Evolutionary conservation across 2,797 vertebrate species (phyloP).

Genomic region (Cetoscarus ocellatus): DNA sequence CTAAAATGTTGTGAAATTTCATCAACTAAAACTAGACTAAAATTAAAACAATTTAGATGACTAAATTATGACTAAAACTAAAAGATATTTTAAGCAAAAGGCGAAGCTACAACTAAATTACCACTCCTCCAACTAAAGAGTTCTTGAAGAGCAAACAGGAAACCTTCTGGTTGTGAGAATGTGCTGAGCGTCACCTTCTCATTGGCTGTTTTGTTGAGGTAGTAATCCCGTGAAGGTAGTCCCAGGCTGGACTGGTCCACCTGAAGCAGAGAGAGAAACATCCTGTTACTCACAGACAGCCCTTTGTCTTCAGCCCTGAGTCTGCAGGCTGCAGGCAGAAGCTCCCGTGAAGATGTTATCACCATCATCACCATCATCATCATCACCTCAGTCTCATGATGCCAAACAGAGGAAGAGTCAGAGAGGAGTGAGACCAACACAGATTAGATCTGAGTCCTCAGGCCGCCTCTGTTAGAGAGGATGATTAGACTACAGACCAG

Average conservation of each 20-base stretch:
- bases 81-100: too few species aligned
- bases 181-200: conserved; percentile 86
- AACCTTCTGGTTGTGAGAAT: too few species aligned
- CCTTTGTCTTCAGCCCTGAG: conserved; percentile 42
- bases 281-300: conserved; percentile 28
- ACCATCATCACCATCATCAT: conserved; percentile 11
- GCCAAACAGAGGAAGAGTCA: conserved; percentile 5
- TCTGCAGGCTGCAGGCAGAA: conserved; percentile 14
- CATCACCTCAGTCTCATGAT: conserved; percentile 15
- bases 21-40: too few species aligned
- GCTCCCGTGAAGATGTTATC: conserved; percentile 3
- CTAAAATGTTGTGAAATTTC: too few species aligned
- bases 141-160: too few species aligned
- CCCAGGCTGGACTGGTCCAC: conserved; percentile 96
- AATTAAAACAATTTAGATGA: too few species aligned
- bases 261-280: conserved; percentile 71
- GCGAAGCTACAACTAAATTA: too few species aligned
- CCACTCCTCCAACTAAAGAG: too few species aligned
- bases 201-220: conserved; percentile 97
- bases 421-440: conserved; percentile 9
- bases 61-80: too few species aligned
- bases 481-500: too few species aligned
- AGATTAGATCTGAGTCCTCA: not conserved
- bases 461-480: not conserved
- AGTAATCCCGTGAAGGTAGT: conserved; percentile 94